Evolutionary conservation across 1,140 invertebrate genomes (phyloP).

Genomic region (Drosophila dunni): DNA sequence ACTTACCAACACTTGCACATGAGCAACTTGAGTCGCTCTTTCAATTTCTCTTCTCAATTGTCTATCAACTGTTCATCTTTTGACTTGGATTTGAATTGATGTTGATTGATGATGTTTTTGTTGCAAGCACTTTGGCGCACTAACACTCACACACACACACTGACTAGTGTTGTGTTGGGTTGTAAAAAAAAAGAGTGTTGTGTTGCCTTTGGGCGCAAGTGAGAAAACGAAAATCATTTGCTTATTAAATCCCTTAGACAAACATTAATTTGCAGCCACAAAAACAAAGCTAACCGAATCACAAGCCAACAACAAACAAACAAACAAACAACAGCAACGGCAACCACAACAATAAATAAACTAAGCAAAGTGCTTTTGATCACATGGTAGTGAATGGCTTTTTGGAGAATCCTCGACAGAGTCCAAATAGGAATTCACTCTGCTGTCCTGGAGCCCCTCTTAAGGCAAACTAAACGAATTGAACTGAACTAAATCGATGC

Average conservation of each 20-base stretch:
- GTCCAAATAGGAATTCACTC: neutral
- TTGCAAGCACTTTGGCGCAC: constrained; percentile 8
- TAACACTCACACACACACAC: neutral
- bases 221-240: constrained; percentile 75
- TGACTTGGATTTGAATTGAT: constrained; percentile 53
- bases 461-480: constrained; percentile 21
- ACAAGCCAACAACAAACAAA: constrained; percentile 59
- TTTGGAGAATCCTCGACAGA: neutral
- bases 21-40: constrained; percentile 5
- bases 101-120: constrained; percentile 57
- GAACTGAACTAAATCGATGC: constrained; percentile 44
- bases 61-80: constrained; percentile 48
- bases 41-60: constrained; percentile 49
- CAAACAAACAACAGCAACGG: constrained; percentile 30
- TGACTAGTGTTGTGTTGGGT: neutral
- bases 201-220: constrained; percentile 21
- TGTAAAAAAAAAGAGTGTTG: constrained; percentile 36
- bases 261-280: constrained; percentile 77
- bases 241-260: constrained; percentile 79
- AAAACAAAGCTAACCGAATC: constrained; percentile 72
- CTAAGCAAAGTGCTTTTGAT: constrained; percentile 63
- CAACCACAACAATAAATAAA: constrained; percentile 13
- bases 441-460: constrained; percentile 2
- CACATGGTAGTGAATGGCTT: constrained; percentile 10
- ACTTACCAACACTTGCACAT: neutral